These are phyloP conservation scores for Etheostoma spectabile DNA, from an alignment of 2,113 vertebrate species.

Conservation along the genomic window DNA sequence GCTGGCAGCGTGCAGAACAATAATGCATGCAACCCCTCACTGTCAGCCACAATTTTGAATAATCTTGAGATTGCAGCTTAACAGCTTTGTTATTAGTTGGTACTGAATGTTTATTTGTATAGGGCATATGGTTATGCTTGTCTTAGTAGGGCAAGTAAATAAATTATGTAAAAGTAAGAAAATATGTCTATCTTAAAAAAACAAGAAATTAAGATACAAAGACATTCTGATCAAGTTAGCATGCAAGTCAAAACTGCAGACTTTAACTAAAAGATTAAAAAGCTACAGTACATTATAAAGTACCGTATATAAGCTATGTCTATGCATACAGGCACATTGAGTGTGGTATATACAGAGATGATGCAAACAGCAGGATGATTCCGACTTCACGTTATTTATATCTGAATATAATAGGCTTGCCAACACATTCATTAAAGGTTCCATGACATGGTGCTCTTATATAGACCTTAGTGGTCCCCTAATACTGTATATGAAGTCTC, in stretches of 20 bases:
- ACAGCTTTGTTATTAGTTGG: slow-evolving; percentile 27
- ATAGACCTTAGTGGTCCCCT: too few relatives aligned
- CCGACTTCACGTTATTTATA: slow-evolving; percentile 1
- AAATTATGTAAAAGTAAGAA: neutral
- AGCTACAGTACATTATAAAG: neutral
- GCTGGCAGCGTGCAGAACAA: slow-evolving; percentile 18
- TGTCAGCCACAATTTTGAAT: neutral
- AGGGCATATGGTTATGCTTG: neutral
- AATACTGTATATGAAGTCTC: too few relatives aligned
- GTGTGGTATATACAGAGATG: neutral
- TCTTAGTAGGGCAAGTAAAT: neutral
- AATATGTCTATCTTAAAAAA: slow-evolving; percentile 1
- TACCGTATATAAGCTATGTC: neutral
- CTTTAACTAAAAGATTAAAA: neutral
- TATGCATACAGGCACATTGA: neutral
- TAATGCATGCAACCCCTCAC: slow-evolving; percentile 22
- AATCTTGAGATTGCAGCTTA: neutral
- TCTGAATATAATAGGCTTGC: neutral
- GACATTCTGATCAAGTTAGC: neutral
- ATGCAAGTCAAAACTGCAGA: neutral
- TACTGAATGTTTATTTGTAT: slow-evolving; percentile 18
- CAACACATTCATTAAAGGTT: slow-evolving; percentile 22
- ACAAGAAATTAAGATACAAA: neutral
- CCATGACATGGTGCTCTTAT: too few relatives aligned
- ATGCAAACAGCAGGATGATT: slow-evolving; percentile 13